Evolutionary conservation across 2,888 invertebrate species (phyloP).

Genomic region (Lagria hirta): DNA sequence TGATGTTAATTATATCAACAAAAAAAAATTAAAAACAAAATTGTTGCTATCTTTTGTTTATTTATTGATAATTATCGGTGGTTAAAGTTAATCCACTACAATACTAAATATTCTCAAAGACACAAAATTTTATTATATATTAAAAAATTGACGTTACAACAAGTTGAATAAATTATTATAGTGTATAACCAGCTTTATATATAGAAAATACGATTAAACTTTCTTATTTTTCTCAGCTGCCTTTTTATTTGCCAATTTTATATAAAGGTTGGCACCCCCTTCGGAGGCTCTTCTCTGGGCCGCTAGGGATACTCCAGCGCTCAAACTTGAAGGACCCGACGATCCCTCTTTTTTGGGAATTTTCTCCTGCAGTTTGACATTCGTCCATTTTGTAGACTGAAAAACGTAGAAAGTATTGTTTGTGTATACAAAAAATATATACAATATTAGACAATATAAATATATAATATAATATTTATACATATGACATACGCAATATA

Average conservation of each 20-base stretch:
- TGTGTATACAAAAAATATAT: too few species aligned
- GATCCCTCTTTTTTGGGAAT: slow-evolving; percentile 66
- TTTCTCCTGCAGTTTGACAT: slow-evolving; percentile 81
- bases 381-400: slow-evolving; percentile 12
- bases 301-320: slow-evolving; percentile 58
- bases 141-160: background rate
- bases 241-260: slow-evolving; percentile 46
- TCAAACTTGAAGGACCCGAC: slow-evolving; percentile 60
- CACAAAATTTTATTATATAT: too few species aligned
- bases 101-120: too few species aligned
- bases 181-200: background rate
- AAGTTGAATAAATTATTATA: background rate
- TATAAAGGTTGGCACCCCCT: slow-evolving; percentile 75
- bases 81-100: too few species aligned
- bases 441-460: too few species aligned
- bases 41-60: too few species aligned
- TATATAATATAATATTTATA: too few species aligned
- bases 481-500: too few species aligned
- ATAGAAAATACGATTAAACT: slow-evolving; percentile 5
- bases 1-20: too few species aligned
- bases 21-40: too few species aligned
- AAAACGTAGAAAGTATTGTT: slow-evolving; percentile 1
- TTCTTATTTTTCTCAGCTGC: slow-evolving; percentile 20
- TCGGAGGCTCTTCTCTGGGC: slow-evolving; percentile 78
- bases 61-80: too few species aligned